Evolutionary conservation across 2,888 invertebrate species (phyloP).

Genomic region (Polydrusus tereticollis): DNA sequence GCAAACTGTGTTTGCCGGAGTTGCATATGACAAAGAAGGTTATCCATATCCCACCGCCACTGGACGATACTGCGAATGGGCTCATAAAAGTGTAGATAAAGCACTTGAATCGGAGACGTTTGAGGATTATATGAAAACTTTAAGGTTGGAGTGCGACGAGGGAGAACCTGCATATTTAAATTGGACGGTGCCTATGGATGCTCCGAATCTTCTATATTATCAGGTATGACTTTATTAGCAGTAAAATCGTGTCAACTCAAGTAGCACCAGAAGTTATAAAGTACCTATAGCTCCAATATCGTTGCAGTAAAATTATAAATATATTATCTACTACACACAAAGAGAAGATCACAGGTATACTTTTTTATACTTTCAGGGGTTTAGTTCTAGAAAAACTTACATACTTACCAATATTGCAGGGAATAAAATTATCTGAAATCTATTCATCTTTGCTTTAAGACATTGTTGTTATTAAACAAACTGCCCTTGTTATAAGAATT

Average conservation of each 20-base stretch:
- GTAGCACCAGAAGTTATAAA: too few species aligned
- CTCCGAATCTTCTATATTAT: slow-evolving; percentile 88
- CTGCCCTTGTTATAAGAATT: too few species aligned
- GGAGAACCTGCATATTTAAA: slow-evolving; percentile 83
- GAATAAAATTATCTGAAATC: too few species aligned
- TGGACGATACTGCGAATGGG: slow-evolving; percentile 86
- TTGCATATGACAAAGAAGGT: slow-evolving; percentile 80
- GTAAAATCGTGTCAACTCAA: background rate
- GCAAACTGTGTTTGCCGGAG: slow-evolving; percentile 81
- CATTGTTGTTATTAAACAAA: too few species aligned
- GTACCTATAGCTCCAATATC: too few species aligned
- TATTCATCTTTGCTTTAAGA: too few species aligned
- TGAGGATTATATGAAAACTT: slow-evolving; percentile 81
- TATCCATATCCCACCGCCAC: slow-evolving; percentile 85
- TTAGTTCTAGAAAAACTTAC: too few species aligned
- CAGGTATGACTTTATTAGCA: slow-evolving; percentile 73
- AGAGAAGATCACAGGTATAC: too few species aligned
- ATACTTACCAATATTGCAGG: too few species aligned
- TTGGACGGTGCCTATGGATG: slow-evolving; percentile 89
- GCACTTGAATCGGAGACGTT: slow-evolving; percentile 81
- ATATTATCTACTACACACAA: too few species aligned
- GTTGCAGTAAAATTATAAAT: too few species aligned
- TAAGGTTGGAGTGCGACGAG: slow-evolving; percentile 80
- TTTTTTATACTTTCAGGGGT: too few species aligned
- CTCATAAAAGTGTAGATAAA: slow-evolving; percentile 82